These are phyloP conservation scores for Drosophila fuyamai DNA, from an alignment of 1,140 invertebrate species.

Conservation along the genomic window DNA sequence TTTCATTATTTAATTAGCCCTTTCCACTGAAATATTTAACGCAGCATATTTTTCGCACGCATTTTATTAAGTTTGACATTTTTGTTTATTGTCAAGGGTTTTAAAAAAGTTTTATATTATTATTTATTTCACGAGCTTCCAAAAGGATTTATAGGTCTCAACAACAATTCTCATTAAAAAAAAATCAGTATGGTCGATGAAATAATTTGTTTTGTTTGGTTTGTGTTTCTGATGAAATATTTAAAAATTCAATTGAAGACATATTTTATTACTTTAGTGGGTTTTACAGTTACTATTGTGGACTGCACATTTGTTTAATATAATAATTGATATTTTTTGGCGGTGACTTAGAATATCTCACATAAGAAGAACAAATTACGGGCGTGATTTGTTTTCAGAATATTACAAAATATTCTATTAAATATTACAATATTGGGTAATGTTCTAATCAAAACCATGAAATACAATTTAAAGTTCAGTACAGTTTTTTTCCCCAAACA, in stretches of 20 bases:
- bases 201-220: neutral
- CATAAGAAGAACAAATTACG: no score
- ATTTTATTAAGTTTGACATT: neutral
- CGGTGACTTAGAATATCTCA: no score
- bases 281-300: no score
- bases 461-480: no score
- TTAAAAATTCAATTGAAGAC: neutral
- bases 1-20: slow-evolving; percentile 10
- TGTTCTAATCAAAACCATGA: no score
- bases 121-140: neutral
- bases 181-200: neutral
- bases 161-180: neutral
- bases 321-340: no score
- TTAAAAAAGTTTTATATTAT: neutral
- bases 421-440: no score
- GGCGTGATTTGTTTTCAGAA: no score
- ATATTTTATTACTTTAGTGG: no score
- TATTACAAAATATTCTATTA: no score
- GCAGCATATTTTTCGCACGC: neutral
- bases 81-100: neutral
- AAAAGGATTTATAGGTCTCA: neutral
- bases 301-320: no score
- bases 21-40: neutral
- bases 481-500: no score
- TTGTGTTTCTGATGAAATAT: neutral